Evolutionary conservation across 2,888 invertebrate species (phyloP), one percentile per base, ranked within the genome.

Genomic region (Steinernema hermaphroditum): DNA sequence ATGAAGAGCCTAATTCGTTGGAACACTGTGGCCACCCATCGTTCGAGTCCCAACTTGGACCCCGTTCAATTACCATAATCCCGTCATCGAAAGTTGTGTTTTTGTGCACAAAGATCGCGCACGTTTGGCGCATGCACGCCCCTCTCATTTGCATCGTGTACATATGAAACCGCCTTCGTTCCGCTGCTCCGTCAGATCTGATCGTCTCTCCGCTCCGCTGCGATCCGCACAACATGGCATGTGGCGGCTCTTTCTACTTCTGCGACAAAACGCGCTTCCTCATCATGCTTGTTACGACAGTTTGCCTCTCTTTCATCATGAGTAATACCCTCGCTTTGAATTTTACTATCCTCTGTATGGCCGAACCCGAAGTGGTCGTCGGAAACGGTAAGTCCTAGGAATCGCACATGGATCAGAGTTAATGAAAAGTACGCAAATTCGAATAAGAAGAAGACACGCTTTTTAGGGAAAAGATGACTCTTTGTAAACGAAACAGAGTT

Each of bases 341-440:
- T 19, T 74, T 77, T 62, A 76, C 76, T 8, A 73, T 76, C 12
- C 76, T 76, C 37, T 76, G 76, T 50, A 76, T 76, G 76, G 29
- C 54, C 29, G 57, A 75, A 9, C 22, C 32, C n/a, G 70, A 41
- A 9, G 62, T 32, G 16, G 32, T 62, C 14, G 32, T 62, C n/a
- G 62, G 32, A 32, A 62, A 62, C 27, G 62, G 62, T 62, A 1
- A 32, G 16, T 32, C 32, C 27, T 12, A 19, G 54, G 2, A 24
- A 8, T 54, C 8, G 43, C 8, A 41, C n/a, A n/a, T n/a, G n/a
- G n/a, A n/a, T n/a, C n/a, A n/a, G n/a, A n/a, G n/a, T n/a, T n/a
- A n/a, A n/a, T n/a, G n/a, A n/a, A n/a, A n/a, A n/a, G n/a, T n/a
- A n/a, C n/a, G n/a, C n/a, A n/a, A n/a, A n/a, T n/a, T n/a, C n/a